These are phyloP conservation scores for Hipparchia sbordonii DNA, from an alignment of 2,888 invertebrate species.

Conservation along the genomic window DNA sequence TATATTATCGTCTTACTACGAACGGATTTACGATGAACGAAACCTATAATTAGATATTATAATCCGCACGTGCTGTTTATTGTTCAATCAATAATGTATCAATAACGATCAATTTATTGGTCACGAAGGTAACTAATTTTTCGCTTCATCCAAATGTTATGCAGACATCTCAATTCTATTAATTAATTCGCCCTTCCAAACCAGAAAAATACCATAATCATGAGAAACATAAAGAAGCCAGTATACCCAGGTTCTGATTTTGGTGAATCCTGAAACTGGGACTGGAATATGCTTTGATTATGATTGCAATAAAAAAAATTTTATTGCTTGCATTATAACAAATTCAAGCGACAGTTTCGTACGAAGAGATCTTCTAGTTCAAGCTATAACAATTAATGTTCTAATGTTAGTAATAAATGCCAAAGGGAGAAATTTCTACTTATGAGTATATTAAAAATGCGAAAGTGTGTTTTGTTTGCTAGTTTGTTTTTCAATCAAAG, in stretches of 20 bases:
- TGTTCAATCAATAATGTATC: background rate
- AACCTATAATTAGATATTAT: background rate
- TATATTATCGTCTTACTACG: slow-evolving; percentile 1
- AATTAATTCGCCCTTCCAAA: background rate
- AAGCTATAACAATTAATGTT: too few relatives aligned
- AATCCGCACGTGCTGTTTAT: slow-evolving; percentile 8
- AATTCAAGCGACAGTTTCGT: background rate
- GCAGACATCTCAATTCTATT: slow-evolving; percentile 5
- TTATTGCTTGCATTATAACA: too few relatives aligned
- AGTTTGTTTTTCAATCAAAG: too few relatives aligned
- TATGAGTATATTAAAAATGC: too few relatives aligned
- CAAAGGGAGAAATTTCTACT: too few relatives aligned
- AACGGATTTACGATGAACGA: background rate
- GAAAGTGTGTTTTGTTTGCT: too few relatives aligned
- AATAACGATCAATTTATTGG: slow-evolving; percentile 5
- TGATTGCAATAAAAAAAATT: too few relatives aligned
- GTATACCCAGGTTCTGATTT: too few relatives aligned
- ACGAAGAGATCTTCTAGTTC: background rate
- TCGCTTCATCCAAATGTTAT: slow-evolving; percentile 4
- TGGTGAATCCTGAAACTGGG: too few relatives aligned
- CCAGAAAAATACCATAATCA: background rate
- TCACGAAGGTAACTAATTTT: background rate
- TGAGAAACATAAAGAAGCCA: background rate
- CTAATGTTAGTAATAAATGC: too few relatives aligned
- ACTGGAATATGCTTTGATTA: too few relatives aligned